Evolutionary conservation across 2,113 vertebrate genomes (phyloP).

Genomic region (Todiramphus chloris): DNA sequence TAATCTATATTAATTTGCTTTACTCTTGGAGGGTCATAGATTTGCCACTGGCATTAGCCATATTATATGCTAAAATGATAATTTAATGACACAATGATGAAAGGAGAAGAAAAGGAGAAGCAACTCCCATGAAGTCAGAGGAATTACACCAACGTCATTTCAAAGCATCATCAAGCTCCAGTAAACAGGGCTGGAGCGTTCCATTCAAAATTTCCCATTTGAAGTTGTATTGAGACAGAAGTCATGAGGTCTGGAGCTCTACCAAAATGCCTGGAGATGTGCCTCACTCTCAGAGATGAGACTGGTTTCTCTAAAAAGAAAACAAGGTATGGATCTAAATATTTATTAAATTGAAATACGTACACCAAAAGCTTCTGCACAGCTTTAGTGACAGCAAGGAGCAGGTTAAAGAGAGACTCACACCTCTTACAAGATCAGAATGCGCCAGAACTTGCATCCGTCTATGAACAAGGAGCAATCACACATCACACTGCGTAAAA

Average conservation of each 20-base stretch:
- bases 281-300: background rate
- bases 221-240: background rate
- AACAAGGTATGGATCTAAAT: background rate
- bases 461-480: background rate
- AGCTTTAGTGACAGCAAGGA: background rate
- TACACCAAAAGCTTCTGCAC: background rate
- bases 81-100: conserved; percentile 50
- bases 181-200: background rate
- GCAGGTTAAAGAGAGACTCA: background rate
- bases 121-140: background rate
- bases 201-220: background rate
- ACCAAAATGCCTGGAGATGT: background rate
- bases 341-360: background rate
- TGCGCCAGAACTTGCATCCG: background rate
- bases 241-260: background rate
- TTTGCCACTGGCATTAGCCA: conserved; percentile 34
- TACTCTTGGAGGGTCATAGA: conserved; percentile 51
- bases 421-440: background rate
- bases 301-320: background rate
- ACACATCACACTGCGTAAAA: background rate
- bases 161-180: background rate
- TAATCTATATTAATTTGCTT: conserved; percentile 58
- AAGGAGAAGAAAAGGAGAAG: background rate
- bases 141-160: background rate
- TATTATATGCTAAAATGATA: conserved; percentile 37